Base-by-base conservation (phyloP, 2,888 invertebrate species). In the Andrena minutula region DNA sequence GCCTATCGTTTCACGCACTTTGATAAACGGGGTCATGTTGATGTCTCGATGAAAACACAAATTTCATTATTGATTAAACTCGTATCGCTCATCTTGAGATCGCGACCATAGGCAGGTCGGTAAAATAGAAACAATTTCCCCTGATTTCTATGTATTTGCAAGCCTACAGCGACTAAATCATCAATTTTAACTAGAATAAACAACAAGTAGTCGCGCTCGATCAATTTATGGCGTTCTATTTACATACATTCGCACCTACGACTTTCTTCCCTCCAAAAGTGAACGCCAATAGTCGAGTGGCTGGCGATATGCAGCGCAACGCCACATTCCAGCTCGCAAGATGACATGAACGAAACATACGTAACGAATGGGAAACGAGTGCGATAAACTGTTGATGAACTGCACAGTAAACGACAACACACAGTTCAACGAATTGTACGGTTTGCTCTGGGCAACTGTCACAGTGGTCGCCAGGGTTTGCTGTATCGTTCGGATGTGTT, bases 31-130 rank as follows among this genome's bases (percentile, higher is more conserved):
- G 71, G 64, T 74, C 75, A 72, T 51, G 35, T 72, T 68, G 68
- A 61, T 60, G 61, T 47, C 53, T 56, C 8, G 53, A 70, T 65
- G 78, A 82, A 82, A 84, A 79, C 58, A 84, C 72, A 69, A 82
- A 82, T 86, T 86, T 82, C 69, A 64, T 82, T 84, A 86, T 86
- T 70, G 86, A 86, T 86, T 74, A 77, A 49, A 69, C 65, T 64
- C 26, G 69, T 56, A 70, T 73, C 70, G 35, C n/a, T 73, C 75
- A 30, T 69, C 30, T 56, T 32, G n/a, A n/a, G 7, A 53, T 61
- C 53, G 51, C 10, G 10, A 26, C 23, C 23, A 10, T 47, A 20
- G 23, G 3, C 16, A 47, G 56, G 64, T 53, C 16, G 35, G 56
- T 32, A 64, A 58, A 53, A 65, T 32, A 53, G n/a, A 53, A 26